These are phyloP conservation scores for Drosophila orena DNA, from an alignment of 1,140 invertebrate genomes.

Conservation along the genomic window DNA sequence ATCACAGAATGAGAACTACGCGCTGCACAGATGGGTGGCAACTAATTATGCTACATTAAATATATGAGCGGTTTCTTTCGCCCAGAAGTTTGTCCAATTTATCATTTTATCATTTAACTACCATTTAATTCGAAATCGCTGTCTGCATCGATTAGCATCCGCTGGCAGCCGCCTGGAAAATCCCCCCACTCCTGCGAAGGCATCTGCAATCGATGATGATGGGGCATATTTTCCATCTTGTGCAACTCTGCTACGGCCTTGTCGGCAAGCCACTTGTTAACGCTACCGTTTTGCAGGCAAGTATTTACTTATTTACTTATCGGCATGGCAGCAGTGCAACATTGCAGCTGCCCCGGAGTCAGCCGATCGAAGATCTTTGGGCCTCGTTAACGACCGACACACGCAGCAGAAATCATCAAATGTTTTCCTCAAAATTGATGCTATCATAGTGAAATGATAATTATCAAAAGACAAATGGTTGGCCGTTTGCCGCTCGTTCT, in stretches of 20 bases:
- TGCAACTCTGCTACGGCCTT: conserved; percentile 12
- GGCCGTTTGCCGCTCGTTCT: conserved; percentile 43
- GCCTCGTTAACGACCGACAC: conserved; percentile 78
- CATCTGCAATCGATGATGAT: conserved; percentile 59
- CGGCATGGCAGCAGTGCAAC: conserved; percentile 7
- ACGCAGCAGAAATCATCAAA: conserved; percentile 80
- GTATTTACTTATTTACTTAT: conserved; percentile 79
- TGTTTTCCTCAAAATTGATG: conserved; percentile 77
- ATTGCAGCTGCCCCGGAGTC: conserved; percentile 48
- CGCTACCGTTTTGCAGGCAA: conserved; percentile 70
- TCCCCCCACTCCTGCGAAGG: neutral
- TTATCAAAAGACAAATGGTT: conserved; percentile 81
- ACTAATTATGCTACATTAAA: neutral
- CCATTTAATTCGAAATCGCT: conserved; percentile 18
- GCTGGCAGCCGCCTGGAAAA: neutral
- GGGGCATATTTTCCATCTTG: conserved; percentile 42
- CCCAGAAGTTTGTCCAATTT: conserved; percentile 2
- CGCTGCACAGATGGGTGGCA: neutral
- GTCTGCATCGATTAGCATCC: conserved; percentile 24
- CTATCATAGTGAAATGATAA: conserved; percentile 81
- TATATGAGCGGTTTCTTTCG: neutral
- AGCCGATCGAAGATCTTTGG: conserved; percentile 7
- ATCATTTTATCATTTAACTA: conserved; percentile 20
- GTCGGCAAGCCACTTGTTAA: conserved; percentile 31
- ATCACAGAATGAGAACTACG: too few species aligned